Evolutionary conservation across 2,888 invertebrate species (phyloP), one percentile per base, ranked within the genome.

Genomic region (Itoplectis maculator): DNA sequence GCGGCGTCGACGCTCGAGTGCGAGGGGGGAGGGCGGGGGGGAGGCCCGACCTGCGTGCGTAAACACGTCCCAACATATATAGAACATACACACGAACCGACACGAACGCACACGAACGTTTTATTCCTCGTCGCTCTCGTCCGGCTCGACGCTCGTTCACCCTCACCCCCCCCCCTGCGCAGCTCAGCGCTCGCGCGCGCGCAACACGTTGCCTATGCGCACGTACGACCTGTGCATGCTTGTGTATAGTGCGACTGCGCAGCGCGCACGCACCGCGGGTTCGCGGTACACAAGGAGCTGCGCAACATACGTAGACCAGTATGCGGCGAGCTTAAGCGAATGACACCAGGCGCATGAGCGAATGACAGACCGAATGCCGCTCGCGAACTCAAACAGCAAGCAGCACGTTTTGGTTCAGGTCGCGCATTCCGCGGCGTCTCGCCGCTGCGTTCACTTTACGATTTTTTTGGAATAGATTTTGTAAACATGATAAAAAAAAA

Each of bases 191-290:
- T n/a, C n/a, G n/a, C n/a, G n/a, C 2, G 29, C 42, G 51, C 40
- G 78, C 70, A 70, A 78, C 70, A 72, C 77, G 77, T 77, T 77
- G 70, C 66, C 49, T 45, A 42, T 29, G 51, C n/a, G 13, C 35
- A 42, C 72, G 20, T 47, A 59, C 45, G n/a, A 56, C 15, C 9
- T 18, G 6, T 23, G n/a, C 29, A 15, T 37, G 29, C 11, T 3
- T 29, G 5, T 29, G 29, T 29, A 29, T 29, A 29, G 5, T 29
- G 5, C 29, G 3, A 29, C 29, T 29, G 5, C 3, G 13, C 20
- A 2, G 15, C 35, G 76, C 61, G 79, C 7, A 49, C 47, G 6
- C 49, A 18, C 49, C 15, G 7, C 15, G 15, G 5, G 15, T 4
- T 4, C 4, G 1, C 4, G 15, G n/a, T 47, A 15, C 6, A 49